Percentiles rank a stretch among this genome's conserved stretches.
These are phyloP conservation scores for Pygocentrus nattereri DNA, from an alignment of 2,797 vertebrate genomes.

Conservation along the genomic window DNA sequence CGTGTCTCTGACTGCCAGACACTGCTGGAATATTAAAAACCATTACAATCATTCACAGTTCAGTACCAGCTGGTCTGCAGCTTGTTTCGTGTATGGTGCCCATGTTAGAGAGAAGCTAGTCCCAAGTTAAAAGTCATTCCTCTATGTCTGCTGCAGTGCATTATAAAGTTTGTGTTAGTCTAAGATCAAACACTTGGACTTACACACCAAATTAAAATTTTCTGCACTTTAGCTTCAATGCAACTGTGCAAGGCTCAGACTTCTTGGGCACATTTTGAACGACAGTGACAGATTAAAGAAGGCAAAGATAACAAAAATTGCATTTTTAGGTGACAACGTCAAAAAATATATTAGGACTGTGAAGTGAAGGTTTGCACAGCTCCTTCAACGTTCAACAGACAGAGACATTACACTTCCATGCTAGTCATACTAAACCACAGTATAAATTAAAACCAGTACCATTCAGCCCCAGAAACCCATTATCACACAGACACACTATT, in stretches of 20 bases:
- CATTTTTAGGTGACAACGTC: not conserved
- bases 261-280: not conserved
- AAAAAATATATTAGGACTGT: not conserved
- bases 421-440: not conserved
- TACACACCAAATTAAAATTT: not conserved
- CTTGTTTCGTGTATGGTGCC: too few relatives aligned
- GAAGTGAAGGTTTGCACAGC: not conserved
- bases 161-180: too few relatives aligned
- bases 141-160: too few relatives aligned
- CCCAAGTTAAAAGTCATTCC: too few relatives aligned
- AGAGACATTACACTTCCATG: not conserved
- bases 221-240: not conserved
- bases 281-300: not conserved
- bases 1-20: too few relatives aligned
- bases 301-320: not conserved
- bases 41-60: too few relatives aligned
- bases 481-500: not conserved
- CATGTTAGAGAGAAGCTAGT: too few relatives aligned
- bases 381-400: too few relatives aligned
- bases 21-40: too few relatives aligned
- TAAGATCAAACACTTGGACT: too few relatives aligned
- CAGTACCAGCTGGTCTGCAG: too few relatives aligned
- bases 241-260: not conserved
- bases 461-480: not conserved
- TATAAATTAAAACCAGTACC: not conserved